Percentiles rank a stretch among this genome's conserved stretches.
These are phyloP conservation scores for Pyxicephalus adspersus DNA, from an alignment of 2,113 vertebrate genomes.

Conservation along the genomic window DNA sequence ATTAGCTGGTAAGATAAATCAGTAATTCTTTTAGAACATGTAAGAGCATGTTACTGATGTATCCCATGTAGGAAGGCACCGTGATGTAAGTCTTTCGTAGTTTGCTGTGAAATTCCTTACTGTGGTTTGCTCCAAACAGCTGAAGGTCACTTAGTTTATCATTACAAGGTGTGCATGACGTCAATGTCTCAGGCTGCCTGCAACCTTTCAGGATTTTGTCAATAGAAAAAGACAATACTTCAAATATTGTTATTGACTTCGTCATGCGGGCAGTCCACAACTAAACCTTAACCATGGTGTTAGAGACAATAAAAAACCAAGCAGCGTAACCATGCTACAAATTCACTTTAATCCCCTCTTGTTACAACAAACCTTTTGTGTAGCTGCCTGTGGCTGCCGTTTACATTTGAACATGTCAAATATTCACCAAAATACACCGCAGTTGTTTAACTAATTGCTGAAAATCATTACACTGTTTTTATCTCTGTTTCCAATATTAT, in stretches of 20 bases:
- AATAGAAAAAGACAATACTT: slow-evolving; percentile 54
- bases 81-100: slow-evolving; percentile 43
- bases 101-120: slow-evolving; percentile 39
- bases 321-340: not conserved
- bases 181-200: slow-evolving; percentile 39
- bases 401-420: not conserved
- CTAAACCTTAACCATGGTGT: slow-evolving; percentile 23
- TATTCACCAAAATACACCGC: not conserved
- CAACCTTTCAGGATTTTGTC: slow-evolving; percentile 52
- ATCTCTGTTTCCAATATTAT: too few relatives aligned
- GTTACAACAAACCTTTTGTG: not conserved
- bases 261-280: slow-evolving; percentile 29
- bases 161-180: slow-evolving; percentile 51
- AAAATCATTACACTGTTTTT: not conserved
- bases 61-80: slow-evolving; percentile 13
- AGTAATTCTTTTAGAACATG: slow-evolving; percentile 41
- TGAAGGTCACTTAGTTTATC: slow-evolving; percentile 53
- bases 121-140: slow-evolving; percentile 30
- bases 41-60: slow-evolving; percentile 34
- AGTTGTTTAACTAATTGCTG: not conserved
- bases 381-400: not conserved
- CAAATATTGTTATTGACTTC: slow-evolving; percentile 43
- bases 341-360: slow-evolving; percentile 1
- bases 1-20: slow-evolving; percentile 21
- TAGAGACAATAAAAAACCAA: slow-evolving; percentile 20